A percentile compares a stretch with the other conserved stretches of the same genome.
phyloP scores from a whole-genome alignment of 2,113 vertebrate genomes.

The Passer montanus region DNA sequence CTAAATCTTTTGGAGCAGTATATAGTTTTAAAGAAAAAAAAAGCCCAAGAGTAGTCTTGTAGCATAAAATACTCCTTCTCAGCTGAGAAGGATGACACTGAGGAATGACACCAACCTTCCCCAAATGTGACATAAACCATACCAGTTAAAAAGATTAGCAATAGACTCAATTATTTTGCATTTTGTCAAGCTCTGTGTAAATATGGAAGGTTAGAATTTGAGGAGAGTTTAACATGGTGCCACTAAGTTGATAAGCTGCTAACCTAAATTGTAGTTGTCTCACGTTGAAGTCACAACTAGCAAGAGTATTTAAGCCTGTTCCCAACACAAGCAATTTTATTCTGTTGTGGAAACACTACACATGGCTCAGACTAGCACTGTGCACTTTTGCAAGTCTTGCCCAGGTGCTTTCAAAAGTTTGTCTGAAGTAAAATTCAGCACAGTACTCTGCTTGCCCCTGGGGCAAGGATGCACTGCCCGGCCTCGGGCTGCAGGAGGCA shows the following conservation, averaged over 20 bases:
- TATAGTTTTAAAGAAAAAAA: not conserved
- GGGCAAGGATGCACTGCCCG: not conserved
- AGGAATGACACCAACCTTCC: not conserved
- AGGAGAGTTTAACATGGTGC: not conserved
- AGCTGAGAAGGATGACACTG: not conserved
- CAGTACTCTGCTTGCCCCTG: fast-evolving
- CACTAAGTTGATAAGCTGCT: not conserved
- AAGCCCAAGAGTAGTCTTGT: not conserved
- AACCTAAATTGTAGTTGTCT: not conserved
- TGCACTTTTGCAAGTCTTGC: not conserved
- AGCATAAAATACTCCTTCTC: not conserved
- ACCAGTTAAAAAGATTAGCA: not conserved
- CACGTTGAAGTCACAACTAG: not conserved
- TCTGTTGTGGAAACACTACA: not conserved
- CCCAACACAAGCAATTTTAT: not conserved
- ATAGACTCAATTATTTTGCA: not conserved
- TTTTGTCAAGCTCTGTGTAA: not conserved
- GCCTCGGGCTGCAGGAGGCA: fast-evolving
- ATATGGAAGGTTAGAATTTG: not conserved
- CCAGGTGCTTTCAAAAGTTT: not conserved
- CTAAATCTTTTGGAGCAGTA: not conserved
- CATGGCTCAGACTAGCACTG: not conserved
- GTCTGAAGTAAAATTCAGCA: no score
- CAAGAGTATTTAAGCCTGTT: not conserved
- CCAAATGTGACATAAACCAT: not conserved